A percentile compares a stretch with the other conserved stretches of the same genome.
Evolutionary conservation across 2,888 invertebrate genomes (phyloP).

Genomic region (Drosophila atripex): DNA sequence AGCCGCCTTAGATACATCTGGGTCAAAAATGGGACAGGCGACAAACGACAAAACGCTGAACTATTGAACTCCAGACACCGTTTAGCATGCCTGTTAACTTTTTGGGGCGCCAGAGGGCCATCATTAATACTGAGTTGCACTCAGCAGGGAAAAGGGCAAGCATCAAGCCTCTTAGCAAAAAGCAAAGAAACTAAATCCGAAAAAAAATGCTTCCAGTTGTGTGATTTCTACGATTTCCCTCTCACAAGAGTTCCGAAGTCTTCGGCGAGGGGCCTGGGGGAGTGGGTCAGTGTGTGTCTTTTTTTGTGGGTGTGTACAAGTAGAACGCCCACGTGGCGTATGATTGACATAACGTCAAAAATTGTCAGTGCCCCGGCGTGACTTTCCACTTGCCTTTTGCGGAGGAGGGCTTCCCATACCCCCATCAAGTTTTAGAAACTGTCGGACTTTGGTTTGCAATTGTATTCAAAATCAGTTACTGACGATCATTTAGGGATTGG

Average conservation of each 20-base stretch:
- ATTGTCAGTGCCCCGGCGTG: conserved; percentile 19
- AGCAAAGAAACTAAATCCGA: conserved; percentile 32
- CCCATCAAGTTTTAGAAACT: conserved; percentile 42
- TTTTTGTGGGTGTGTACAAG: conserved; percentile 19
- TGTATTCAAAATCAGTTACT: neutral
- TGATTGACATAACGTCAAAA: conserved; percentile 64
- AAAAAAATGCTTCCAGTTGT: conserved; percentile 21
- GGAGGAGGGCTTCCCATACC: conserved; percentile 4
- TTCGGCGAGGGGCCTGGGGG: no score
- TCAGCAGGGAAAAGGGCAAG: conserved; percentile 61
- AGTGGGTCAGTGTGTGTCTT: conserved; percentile 12
- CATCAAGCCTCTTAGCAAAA: conserved; percentile 72
- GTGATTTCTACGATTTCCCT: conserved; percentile 71
- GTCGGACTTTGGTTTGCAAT: conserved; percentile 34
- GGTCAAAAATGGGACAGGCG: conserved; percentile 62
- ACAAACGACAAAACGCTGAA: conserved; percentile 52
- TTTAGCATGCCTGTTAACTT: conserved; percentile 67
- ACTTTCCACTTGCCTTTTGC: conserved; percentile 27
- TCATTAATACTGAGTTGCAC: conserved; percentile 16
- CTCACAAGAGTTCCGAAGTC: neutral
- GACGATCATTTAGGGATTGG: neutral
- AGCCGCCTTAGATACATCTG: conserved; percentile 52
- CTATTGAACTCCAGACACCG: conserved; percentile 63
- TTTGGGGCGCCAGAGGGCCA: conserved; percentile 61
- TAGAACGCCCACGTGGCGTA: conserved; percentile 60